Evolutionary conservation across 2,888 invertebrate genomes (phyloP).

Genomic region (Heteropelma amictum): DNA sequence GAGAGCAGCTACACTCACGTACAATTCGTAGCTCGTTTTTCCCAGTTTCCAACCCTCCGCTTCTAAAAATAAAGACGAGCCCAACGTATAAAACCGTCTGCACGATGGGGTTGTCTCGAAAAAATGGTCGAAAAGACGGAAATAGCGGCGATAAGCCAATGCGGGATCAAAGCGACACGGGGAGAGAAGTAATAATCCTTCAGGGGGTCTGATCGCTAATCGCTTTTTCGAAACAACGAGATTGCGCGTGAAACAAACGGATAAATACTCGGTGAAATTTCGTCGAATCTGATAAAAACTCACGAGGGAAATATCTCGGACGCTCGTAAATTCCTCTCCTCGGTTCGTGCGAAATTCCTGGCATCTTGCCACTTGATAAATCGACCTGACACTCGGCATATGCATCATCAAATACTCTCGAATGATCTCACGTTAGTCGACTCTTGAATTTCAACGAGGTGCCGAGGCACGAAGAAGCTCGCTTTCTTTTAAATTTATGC

Average conservation of each 20-base stretch:
- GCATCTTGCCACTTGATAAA: slow-evolving; percentile 2
- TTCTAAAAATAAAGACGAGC: slow-evolving; percentile 57
- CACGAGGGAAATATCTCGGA: neutral
- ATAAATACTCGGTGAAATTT: neutral
- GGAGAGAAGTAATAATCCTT: slow-evolving; percentile 5
- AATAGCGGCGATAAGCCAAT: slow-evolving; percentile 54
- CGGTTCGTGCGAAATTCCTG: neutral
- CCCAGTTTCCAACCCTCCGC: slow-evolving; percentile 53
- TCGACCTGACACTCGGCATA: neutral
- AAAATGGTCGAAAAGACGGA: slow-evolving; percentile 52
- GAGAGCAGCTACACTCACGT: too few relatives aligned
- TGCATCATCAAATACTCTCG: neutral
- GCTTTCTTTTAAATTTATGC: too few relatives aligned
- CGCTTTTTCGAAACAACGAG: too few relatives aligned
- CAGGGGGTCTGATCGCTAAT: too few relatives aligned
- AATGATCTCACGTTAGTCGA: neutral
- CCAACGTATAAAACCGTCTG: slow-evolving; percentile 28
- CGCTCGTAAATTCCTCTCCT: neutral
- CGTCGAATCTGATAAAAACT: neutral
- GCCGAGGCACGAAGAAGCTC: too few relatives aligned
- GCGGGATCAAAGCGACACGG: neutral
- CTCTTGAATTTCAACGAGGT: too few relatives aligned
- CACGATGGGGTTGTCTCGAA: slow-evolving; percentile 51
- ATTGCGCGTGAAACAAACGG: neutral
- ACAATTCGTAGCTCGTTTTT: slow-evolving; percentile 35